A percentile compares a stretch with the other conserved stretches of the same genome.
These are phyloP conservation scores for Melipona bicolor DNA, from an alignment of 2,888 invertebrate genomes.

Conservation along the genomic window DNA sequence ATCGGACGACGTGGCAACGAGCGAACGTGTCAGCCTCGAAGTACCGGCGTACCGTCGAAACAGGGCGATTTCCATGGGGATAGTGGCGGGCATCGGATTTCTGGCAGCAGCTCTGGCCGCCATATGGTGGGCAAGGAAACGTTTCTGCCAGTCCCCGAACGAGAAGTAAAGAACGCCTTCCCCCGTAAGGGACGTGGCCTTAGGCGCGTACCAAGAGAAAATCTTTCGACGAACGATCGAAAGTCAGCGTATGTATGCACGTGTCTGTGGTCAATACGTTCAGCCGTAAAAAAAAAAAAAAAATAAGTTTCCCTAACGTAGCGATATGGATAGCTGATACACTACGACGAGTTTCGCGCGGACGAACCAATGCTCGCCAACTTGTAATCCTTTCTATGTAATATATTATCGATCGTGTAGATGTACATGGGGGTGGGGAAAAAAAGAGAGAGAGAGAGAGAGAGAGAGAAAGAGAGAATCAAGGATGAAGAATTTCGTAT, in stretches of 20 bases:
- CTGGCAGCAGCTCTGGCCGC: conserved; percentile 88
- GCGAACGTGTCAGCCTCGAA: conserved; percentile 87
- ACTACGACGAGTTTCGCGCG: conserved; percentile 1
- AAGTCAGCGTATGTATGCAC: neutral
- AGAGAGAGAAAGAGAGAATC: neutral
- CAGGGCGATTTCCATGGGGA: conserved; percentile 89
- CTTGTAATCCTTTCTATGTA: conserved; percentile 16
- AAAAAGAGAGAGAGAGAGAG: too few relatives aligned
- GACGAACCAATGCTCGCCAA: conserved; percentile 2
- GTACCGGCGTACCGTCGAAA: conserved; percentile 90
- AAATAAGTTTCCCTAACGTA: conserved; percentile 24
- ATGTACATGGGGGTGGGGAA: neutral
- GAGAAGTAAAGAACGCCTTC: conserved; percentile 69
- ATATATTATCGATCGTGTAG: conserved; percentile 30
- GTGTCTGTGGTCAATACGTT: too few relatives aligned
- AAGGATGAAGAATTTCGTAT: conserved; percentile 5
- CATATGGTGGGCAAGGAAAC: conserved; percentile 86
- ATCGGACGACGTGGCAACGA: conserved; percentile 87
- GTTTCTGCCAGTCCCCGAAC: conserved; percentile 79
- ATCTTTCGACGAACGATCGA: neutral
- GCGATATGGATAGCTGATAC: conserved; percentile 27
- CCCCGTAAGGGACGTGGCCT: neutral
- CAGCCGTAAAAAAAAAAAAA: too few relatives aligned
- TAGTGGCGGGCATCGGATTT: conserved; percentile 89
- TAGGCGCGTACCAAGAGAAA: neutral